A percentile compares a stretch with the other conserved stretches of the same genome.
Conservation (phyloP, 2,797 vertebrate species). For the Mus spretus region DNA sequence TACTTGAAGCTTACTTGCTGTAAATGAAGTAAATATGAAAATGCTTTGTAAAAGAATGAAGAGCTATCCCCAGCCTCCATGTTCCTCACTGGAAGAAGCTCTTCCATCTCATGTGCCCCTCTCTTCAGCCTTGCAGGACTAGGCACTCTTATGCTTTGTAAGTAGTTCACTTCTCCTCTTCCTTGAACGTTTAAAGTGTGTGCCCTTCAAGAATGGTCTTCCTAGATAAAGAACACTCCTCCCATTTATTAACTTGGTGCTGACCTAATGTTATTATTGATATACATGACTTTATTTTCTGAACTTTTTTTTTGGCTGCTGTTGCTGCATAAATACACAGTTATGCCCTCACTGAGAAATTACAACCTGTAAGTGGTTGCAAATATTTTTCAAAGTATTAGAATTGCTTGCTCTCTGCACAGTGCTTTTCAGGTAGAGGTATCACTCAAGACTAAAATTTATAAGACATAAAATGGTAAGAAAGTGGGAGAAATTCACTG, state of each 20-base stretch:
- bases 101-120: neutral
- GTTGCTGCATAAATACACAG: neutral
- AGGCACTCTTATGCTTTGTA: too few relatives aligned
- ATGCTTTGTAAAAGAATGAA: neutral
- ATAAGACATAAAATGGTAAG: slow-evolving; percentile 3
- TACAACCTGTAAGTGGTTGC: neutral
- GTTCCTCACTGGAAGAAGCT: neutral
- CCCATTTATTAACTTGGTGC: neutral
- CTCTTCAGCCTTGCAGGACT: neutral
- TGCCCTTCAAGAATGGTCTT: neutral
- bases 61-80: neutral
- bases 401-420: neutral
- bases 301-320: neutral
- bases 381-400: slow-evolving; percentile 28
- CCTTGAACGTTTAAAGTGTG: neutral
- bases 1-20: too few relatives aligned
- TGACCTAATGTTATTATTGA: slow-evolving; percentile 35
- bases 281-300: neutral
- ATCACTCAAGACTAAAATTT: neutral
- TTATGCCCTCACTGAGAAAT: slow-evolving; percentile 10
- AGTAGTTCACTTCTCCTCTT: neutral
- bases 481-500: neutral
- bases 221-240: neutral
- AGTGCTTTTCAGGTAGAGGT: neutral
- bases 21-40: neutral